Evolutionary conservation across 2,888 invertebrate species (phyloP), one percentile per base, ranked within the genome.

Genomic region (Ormyrus nitidulus): DNA sequence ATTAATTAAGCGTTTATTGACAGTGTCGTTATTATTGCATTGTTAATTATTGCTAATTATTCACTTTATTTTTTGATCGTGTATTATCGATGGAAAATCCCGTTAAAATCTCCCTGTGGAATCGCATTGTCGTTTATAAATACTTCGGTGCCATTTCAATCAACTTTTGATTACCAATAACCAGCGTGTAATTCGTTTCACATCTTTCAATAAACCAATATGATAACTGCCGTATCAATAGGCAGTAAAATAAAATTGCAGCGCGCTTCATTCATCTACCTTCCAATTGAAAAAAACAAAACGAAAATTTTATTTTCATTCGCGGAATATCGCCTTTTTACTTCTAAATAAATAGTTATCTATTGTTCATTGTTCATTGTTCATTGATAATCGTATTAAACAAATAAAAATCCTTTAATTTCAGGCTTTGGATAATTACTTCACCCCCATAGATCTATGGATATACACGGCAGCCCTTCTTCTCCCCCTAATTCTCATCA

Each of bases 401-500:
- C 13, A 2, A 53, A 61, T 9, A 13, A 51, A 3, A 34, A 44
- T 61, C 0, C 11, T 77, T 73, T 78, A 59, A n/a, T 88, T 89
- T 81, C 90, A 93, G 93, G 91, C 92, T 8, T 86, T 92, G 71
- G 91, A 91, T 53, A 85, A 88, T 0, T 89, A 90, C 83, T 85
- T 87, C 0, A 84, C 87, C 48, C 79, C 78, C n/a, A 82, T 92
- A 84, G 92, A 93, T 59, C 91, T 94, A 9, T 91, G 93, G 71
- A 90, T 94, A 59, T 94, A 95, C 86, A 96, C 96, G 95, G 86
- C 94, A 58, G 87, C 86, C 19, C 84, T 92, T 6, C 86, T 93
- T 64, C 62, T 92, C 54, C 96, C 96, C 0, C 91, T 97, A 85
- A 93, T 97, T 71, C 91, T 96, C 5, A 94, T 97, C 86, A 96